phyloP scores from a whole-genome alignment of 2,113 vertebrate genomes.

The Gobius niger region DNA sequence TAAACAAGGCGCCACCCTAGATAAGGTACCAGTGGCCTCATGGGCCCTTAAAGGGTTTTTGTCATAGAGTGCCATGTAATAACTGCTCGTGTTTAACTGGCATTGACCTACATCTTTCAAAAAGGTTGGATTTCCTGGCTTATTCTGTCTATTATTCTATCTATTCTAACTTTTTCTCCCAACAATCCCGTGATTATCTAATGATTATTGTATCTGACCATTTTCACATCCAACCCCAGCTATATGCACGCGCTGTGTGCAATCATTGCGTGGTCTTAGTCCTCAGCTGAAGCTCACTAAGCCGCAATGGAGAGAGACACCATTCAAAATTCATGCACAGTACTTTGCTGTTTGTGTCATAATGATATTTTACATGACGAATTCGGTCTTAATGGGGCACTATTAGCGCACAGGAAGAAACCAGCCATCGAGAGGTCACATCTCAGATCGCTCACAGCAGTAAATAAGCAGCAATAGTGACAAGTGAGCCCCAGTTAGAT shows the following conservation, averaged over 20 bases:
- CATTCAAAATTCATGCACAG: constrained; percentile 18
- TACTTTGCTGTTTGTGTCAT: constrained; percentile 48
- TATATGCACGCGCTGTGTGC: neutral
- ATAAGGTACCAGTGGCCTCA: too few relatives aligned
- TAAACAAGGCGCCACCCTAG: too few relatives aligned
- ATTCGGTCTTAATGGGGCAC: constrained; percentile 52
- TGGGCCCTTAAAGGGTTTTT: too few relatives aligned
- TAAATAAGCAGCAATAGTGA: constrained; percentile 59
- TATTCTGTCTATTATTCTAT: too few relatives aligned
- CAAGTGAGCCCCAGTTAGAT: constrained; percentile 46
- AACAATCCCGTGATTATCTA: too few relatives aligned
- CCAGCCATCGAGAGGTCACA: constrained; percentile 55
- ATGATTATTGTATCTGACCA: neutral
- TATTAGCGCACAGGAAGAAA: constrained; percentile 60
- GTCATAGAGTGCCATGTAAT: too few relatives aligned
- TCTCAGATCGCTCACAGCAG: constrained; percentile 63
- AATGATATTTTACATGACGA: constrained; percentile 51
- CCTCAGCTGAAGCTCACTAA: neutral
- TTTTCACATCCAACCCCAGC: neutral
- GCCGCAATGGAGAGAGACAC: constrained; percentile 6
- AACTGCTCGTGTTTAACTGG: too few relatives aligned
- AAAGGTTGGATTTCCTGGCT: too few relatives aligned
- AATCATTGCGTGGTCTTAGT: neutral
- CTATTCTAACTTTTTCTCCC: too few relatives aligned
- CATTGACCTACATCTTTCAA: too few relatives aligned